These are phyloP conservation scores for Trachythela sp. DNA, from an alignment of 64 coral and sea anemone species.

Conservation along the genomic window DNA sequence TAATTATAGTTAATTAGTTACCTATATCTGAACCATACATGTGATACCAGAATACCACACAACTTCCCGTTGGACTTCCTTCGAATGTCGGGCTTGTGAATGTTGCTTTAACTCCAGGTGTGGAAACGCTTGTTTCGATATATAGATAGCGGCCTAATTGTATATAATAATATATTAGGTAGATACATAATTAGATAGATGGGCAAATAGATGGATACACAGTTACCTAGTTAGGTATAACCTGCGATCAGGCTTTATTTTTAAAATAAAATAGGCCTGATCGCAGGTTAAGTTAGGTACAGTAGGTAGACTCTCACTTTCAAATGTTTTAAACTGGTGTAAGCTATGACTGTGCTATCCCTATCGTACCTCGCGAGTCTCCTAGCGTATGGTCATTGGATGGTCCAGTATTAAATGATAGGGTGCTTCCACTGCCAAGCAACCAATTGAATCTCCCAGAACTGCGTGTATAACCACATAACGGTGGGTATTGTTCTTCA, in stretches of 20 bases:
- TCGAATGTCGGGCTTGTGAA: not conserved
- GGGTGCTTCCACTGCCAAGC: conserved; percentile 66
- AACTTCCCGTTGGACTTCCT: not conserved
- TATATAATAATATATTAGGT: too few relatives aligned
- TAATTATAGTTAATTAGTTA: too few relatives aligned
- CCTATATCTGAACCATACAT: conserved; percentile 13
- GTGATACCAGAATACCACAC: not conserved
- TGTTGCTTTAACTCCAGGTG: not conserved
- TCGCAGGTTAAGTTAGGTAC: too few relatives aligned
- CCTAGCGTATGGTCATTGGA: conserved; percentile 76
- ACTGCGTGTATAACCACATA: not conserved
- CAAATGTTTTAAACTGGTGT: not conserved
- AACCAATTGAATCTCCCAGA: conserved; percentile 86
- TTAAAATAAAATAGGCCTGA: too few relatives aligned
- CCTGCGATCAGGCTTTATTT: too few relatives aligned
- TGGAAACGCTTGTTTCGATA: not conserved
- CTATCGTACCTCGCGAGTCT: not conserved
- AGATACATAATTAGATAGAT: too few relatives aligned
- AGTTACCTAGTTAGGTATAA: too few relatives aligned
- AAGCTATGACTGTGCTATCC: not conserved
- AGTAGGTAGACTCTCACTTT: not conserved
- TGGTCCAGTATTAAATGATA: conserved; percentile 62
- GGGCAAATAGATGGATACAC: too few relatives aligned
- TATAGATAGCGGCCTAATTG: not conserved
- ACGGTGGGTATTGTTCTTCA: not conserved